Percentiles rank a stretch among this genome's conserved stretches.
Evolutionary conservation across 2,888 invertebrate genomes (phyloP).

Genomic region (Parnassius smintheus): DNA sequence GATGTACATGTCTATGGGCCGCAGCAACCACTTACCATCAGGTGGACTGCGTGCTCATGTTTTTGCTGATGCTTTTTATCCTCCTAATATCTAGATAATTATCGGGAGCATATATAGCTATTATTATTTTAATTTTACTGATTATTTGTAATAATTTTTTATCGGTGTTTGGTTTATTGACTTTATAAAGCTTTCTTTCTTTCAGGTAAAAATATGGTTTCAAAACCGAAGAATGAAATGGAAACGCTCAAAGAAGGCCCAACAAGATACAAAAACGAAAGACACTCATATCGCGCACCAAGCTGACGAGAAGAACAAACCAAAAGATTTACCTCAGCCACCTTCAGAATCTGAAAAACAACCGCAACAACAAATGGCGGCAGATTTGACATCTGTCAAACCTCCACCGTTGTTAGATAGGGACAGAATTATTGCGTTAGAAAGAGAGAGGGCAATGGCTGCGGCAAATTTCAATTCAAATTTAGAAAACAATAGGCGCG

Average conservation of each 20-base stretch:
- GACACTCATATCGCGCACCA: constrained; percentile 53
- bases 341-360: constrained; percentile 55
- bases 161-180: too few species aligned
- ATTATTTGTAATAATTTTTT: too few species aligned
- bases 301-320: constrained; percentile 62
- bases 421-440: constrained; percentile 73
- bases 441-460: constrained; percentile 72
- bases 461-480: constrained; percentile 77
- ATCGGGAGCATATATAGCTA: too few species aligned
- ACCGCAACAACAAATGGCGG: constrained; percentile 52
- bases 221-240: constrained; percentile 99
- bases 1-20: too few species aligned
- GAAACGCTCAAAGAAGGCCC: constrained; percentile 98
- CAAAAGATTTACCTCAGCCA: constrained; percentile 47
- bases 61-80: too few species aligned
- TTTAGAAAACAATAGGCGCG: constrained; percentile 74
- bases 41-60: too few species aligned
- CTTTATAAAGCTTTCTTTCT: constrained; percentile 32
- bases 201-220: constrained; percentile 98
- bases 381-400: constrained; percentile 75
- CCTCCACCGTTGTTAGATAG: constrained; percentile 69
- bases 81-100: too few species aligned
- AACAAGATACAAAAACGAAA: constrained; percentile 89
- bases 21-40: too few species aligned
- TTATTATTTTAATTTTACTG: too few species aligned